Evolutionary conservation across 2,888 invertebrate genomes (phyloP), one percentile per base, ranked within the genome.

Genomic region (Neoaliturus tenellus): DNA sequence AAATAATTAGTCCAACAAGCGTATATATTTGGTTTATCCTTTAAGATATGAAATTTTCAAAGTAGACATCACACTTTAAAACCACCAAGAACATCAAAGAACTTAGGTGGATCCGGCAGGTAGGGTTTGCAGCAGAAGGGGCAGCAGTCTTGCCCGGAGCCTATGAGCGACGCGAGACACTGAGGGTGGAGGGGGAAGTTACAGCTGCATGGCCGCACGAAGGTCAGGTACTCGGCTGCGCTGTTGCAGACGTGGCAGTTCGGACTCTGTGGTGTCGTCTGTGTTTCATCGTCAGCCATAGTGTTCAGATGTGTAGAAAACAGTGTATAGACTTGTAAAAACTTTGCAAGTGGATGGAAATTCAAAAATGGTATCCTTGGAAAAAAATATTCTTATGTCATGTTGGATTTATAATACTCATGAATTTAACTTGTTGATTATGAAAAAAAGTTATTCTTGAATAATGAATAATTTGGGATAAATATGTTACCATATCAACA

Each of bases 71-170:
- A n/a, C n/a, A n/a, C n/a, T n/a, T n/a, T n/a, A n/a, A n/a, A n/a
- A n/a, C n/a, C n/a, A n/a, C n/a, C n/a, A n/a, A n/a, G n/a, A 20
- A 71, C 10, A 20, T 71, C 39, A 20, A 23, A 71, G 39, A 14
- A 71, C 23, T 39, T 35, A 39, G 71, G 71, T 20, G 71, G 71
- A 39, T 71, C 41, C 1, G 39, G 39, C 5, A 71, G 35, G 71
- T 12, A 71, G 39, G 71, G 71, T 71, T 35, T 71, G 35, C 41
- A 14, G 71, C 71, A 71, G 33, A 71, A 39, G 39, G 71, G 39
- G 39, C 71, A 71, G 39, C 20, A 33, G 39, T 39, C 39, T 2
- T 35, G 39, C 20, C 41, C 41, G 1, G 39, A 2, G 5, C 71
- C 1, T 0, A 71, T 20, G 10, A 71, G 71, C 3, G 71, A 5